Percentiles rank a stretch among this genome's conserved stretches.
phyloP scores from a whole-genome alignment of 1,140 invertebrate species.

The Drosophila murphyi region DNA sequence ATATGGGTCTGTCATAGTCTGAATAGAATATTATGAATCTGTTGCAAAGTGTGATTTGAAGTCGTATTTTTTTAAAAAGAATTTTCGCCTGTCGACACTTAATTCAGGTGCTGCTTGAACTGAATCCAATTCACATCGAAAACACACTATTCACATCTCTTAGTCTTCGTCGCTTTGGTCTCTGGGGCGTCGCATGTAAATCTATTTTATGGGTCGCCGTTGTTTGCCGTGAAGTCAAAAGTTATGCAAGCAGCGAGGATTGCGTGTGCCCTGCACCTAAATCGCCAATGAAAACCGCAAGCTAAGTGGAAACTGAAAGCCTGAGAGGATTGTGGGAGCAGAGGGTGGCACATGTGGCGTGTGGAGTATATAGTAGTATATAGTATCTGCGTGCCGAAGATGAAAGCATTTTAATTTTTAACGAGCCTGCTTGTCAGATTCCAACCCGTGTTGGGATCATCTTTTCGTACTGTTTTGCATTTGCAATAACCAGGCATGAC shows the following conservation, averaged over 20 bases:
- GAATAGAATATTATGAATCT: too few species aligned
- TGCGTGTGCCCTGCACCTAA: conserved; percentile 59
- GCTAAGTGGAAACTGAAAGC: neutral
- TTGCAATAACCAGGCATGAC: conserved; percentile 35
- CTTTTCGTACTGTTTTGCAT: conserved; percentile 45
- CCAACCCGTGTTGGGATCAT: conserved; percentile 24
- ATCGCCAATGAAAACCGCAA: conserved; percentile 46
- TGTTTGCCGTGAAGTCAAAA: conserved; percentile 38
- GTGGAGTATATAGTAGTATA: neutral
- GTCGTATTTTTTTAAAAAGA: neutral
- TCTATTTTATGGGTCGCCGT: conserved; percentile 52
- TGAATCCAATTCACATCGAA: neutral
- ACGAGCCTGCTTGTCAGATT: conserved; percentile 28
- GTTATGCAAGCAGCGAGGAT: conserved; percentile 53
- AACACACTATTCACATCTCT: neutral
- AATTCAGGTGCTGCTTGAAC: neutral
- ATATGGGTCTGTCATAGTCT: neutral
- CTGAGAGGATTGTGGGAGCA: neutral
- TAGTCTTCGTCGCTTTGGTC: conserved; percentile 13
- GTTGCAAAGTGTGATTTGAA: too few species aligned
- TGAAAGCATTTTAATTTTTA: conserved; percentile 69
- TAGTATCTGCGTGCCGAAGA: neutral
- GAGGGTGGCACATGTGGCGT: conserved; percentile 28
- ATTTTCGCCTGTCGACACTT: neutral
- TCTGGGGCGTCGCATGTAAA: conserved; percentile 71